These are phyloP conservation scores for Drosophila niveifrons DNA, from an alignment of 2,888 invertebrate genomes.

Conservation along the genomic window DNA sequence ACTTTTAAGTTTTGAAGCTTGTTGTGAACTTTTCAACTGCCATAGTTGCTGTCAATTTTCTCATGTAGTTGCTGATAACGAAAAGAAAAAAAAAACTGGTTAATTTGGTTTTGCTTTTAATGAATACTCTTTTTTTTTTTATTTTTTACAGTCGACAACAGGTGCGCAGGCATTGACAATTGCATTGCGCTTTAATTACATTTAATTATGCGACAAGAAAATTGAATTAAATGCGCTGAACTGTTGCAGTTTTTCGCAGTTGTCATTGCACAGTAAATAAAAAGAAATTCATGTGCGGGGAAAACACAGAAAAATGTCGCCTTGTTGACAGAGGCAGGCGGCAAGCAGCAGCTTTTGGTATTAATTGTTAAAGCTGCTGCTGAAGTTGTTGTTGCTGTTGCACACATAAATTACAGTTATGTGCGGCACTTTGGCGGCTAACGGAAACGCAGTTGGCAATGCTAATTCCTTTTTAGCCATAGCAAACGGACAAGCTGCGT, in stretches of 20 bases:
- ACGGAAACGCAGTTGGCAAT: slow-evolving; percentile 73
- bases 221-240: slow-evolving; percentile 55
- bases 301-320: slow-evolving; percentile 35
- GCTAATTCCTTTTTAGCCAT: slow-evolving; percentile 71
- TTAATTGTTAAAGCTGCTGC: slow-evolving; percentile 7
- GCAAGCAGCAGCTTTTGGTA: slow-evolving; percentile 10
- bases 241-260: slow-evolving; percentile 33
- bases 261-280: slow-evolving; percentile 19
- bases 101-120: slow-evolving; percentile 21
- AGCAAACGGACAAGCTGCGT: slow-evolving; percentile 31
- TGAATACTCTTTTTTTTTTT: neutral
- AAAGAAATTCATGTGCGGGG: slow-evolving; percentile 3
- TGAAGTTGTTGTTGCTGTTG: slow-evolving; percentile 15
- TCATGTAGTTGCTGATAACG: slow-evolving; percentile 6
- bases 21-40: neutral
- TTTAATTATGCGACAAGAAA: slow-evolving; percentile 70
- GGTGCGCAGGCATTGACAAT: slow-evolving; percentile 47
- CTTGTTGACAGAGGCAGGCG: slow-evolving; percentile 46
- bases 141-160: slow-evolving; percentile 20
- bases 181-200: slow-evolving; percentile 65
- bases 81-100: slow-evolving; percentile 4
- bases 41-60: neutral
- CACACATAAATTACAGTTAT: slow-evolving; percentile 66
- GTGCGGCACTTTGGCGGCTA: slow-evolving; percentile 39
- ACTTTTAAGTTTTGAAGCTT: neutral